Conservation (phyloP, 2,797 vertebrate genomes). For the Hoplostethus mediterraneus region DNA sequence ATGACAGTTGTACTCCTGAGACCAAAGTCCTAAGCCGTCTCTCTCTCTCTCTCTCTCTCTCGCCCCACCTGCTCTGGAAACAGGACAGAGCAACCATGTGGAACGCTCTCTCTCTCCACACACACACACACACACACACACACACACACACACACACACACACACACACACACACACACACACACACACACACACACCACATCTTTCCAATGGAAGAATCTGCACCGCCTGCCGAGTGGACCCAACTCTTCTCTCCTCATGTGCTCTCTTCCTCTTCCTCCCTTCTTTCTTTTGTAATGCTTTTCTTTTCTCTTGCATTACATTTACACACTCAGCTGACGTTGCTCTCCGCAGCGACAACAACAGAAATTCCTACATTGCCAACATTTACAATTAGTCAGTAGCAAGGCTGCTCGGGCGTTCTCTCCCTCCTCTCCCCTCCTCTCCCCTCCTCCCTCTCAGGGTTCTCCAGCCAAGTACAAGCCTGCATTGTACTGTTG, state of each 20-base stretch:
- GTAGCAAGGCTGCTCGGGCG: background rate
- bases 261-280: background rate
- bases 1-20: slow-evolving; percentile 38
- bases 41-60: background rate
- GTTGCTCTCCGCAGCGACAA: background rate
- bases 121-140: slow-evolving; percentile 9
- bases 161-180: slow-evolving; percentile 4
- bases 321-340: background rate
- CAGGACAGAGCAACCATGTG: slow-evolving; percentile 30
- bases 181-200: slow-evolving; percentile 5
- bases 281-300: too few relatives aligned
- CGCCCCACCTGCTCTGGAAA: slow-evolving; percentile 46
- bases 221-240: slow-evolving; percentile 4
- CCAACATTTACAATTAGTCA: background rate
- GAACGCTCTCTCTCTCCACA: slow-evolving; percentile 28
- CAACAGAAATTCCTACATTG: too few relatives aligned
- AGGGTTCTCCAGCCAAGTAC: slow-evolving; percentile 44
- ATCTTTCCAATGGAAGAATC: slow-evolving; percentile 13
- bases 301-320: background rate
- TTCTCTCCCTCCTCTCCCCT: background rate
- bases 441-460: slow-evolving; percentile 22
- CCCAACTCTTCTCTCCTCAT: background rate
- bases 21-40: slow-evolving; percentile 62
- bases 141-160: slow-evolving; percentile 5
- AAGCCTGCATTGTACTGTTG: slow-evolving; percentile 69